These are phyloP conservation scores for Dicrostonyx torquatus DNA, from an alignment of 2,797 vertebrate genomes.

Conservation along the genomic window DNA sequence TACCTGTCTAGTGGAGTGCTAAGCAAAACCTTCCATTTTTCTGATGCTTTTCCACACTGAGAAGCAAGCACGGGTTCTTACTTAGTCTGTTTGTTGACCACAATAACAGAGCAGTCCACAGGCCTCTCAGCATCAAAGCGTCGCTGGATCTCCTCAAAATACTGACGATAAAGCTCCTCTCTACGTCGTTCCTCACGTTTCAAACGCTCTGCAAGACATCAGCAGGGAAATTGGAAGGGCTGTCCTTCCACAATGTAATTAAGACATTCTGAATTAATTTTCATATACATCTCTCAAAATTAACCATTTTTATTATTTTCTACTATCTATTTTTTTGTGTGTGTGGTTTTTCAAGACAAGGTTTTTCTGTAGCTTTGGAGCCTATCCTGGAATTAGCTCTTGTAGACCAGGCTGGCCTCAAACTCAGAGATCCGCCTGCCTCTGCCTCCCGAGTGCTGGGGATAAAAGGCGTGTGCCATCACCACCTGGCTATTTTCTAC, in stretches of 20 bases:
- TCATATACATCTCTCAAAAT: constrained; percentile 31
- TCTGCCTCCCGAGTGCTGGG: too few species aligned
- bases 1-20: neutral
- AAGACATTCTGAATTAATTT: constrained; percentile 1
- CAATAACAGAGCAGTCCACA: constrained; percentile 98
- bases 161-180: constrained; percentile 96
- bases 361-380: too few species aligned
- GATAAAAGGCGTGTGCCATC: too few species aligned
- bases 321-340: neutral
- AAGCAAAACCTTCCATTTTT: constrained; percentile 4
- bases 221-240: neutral
- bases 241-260: neutral
- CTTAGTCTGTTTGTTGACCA: constrained; percentile 98
- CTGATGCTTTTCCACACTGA: neutral
- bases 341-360: too few species aligned
- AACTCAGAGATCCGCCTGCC: too few species aligned
- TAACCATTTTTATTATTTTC: neutral
- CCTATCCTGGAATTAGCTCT: too few species aligned
- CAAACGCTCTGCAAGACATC: constrained; percentile 87
- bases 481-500: neutral
- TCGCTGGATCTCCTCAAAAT: constrained; percentile 97
- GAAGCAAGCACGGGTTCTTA: constrained; percentile 84
- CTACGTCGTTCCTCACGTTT: constrained; percentile 93
- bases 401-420: too few species aligned
- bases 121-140: constrained; percentile 95